Base-by-base conservation (phyloP, 1,140 invertebrate species). In the Heliothis subflexa region DNA sequence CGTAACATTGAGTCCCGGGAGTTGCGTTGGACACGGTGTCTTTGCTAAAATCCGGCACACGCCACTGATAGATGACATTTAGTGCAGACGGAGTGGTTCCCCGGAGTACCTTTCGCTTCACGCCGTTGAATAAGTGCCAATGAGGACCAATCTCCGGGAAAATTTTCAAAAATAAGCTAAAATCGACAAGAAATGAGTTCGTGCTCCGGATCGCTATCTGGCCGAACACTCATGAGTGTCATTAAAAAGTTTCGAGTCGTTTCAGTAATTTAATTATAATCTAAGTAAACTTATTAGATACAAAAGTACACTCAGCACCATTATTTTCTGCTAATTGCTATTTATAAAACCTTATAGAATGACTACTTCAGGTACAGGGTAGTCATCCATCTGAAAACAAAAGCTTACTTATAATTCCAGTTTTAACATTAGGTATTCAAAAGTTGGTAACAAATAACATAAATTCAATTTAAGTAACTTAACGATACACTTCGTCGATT, bases 101-200 rank as follows among this genome's bases (percentile, higher is more conserved):
- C 92, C 78, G 47, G 91, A 89, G 92, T 85, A 88, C 85, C 83
- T 86, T 93, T 91, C 80, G 86, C 87, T 89, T 62, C 88, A 88
- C 88, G 74, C 83, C 86, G 90, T 91, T 92, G 86, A 92, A 88
- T 90, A 90, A 85, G 84, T 89, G 89, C 90, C 91, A 92, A 93
- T 91, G 83, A 85, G 80, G 84, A 78, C 79, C 84, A 84, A 88
- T 89, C 81, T 88, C 83, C 81, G 71, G 83, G 85, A 81, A 88
- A 88, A 88, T 88, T 88, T 87, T 81, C 83, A 83, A 89, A 88
- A 86, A 84, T 78, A 84, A 80, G 62, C 71, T 76, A 66, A 76
- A 77, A 81, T 78, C 57, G 54, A 72, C 50, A 59, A 68, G 14
- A 59, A 79, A 79, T 74, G 50, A 70, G 54, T 16, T 33, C 28